Evolutionary conservation across 1,140 invertebrate species (phyloP).

Genomic region (Scaptomyza graminum): DNA sequence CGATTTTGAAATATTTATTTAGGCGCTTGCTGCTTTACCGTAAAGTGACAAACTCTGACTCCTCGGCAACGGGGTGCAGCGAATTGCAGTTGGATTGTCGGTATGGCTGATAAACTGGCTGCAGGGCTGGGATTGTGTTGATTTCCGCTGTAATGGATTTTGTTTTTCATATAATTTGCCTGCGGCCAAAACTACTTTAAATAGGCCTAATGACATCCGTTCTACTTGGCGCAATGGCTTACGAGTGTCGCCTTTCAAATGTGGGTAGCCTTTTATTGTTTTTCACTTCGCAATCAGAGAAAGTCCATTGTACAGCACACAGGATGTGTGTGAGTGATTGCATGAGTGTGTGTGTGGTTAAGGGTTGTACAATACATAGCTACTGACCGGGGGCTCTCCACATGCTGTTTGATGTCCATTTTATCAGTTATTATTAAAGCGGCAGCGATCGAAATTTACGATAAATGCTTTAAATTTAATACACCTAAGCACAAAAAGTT

Average conservation of each 20-base stretch:
- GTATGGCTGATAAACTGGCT: constrained; percentile 50
- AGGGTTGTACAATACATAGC: constrained; percentile 63
- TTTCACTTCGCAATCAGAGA: constrained; percentile 73
- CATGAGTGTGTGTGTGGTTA: constrained; percentile 46
- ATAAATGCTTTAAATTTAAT: constrained; percentile 82
- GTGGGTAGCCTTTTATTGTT: constrained; percentile 74
- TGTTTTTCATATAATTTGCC: constrained; percentile 39
- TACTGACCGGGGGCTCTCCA: constrained; percentile 37
- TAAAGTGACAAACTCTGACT: constrained; percentile 56
- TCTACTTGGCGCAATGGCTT: constrained; percentile 28
- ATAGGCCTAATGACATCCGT: constrained; percentile 78
- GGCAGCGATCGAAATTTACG: constrained; percentile 79
- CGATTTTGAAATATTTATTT: constrained; percentile 77
- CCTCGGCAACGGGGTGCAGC: constrained; percentile 59
- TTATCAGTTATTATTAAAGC: constrained; percentile 67
- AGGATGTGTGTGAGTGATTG: constrained; percentile 50
- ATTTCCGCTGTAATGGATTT: constrained; percentile 37
- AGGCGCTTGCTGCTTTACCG: constrained; percentile 26
- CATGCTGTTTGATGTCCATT: constrained; percentile 27
- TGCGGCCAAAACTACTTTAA: constrained; percentile 67
- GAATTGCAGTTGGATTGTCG: constrained; percentile 51
- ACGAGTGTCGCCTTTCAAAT: constrained; percentile 52
- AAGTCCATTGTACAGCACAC: constrained; percentile 44
- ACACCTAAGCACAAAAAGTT: constrained; percentile 68
- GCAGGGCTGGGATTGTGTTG: constrained; percentile 25